Percentiles rank a stretch among this genome's conserved stretches.
These are phyloP conservation scores for Dipodomys merriami DNA, from an alignment of 2,113 vertebrate genomes.

Conservation along the genomic window DNA sequence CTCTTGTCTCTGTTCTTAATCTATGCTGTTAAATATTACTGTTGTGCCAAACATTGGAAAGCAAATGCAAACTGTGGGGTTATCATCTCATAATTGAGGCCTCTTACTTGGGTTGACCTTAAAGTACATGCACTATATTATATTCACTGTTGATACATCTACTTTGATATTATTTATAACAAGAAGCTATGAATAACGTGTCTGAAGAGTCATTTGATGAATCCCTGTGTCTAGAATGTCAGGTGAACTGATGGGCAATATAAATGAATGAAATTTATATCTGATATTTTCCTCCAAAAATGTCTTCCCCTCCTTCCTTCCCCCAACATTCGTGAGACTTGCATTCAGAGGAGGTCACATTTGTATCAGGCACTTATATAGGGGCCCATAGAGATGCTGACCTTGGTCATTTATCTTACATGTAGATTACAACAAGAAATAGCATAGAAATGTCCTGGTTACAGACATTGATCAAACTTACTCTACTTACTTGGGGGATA, in stretches of 20 bases:
- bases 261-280: slow-evolving; percentile 16
- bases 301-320: neutral
- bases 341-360: neutral
- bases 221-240: neutral
- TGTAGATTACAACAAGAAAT: slow-evolving; percentile 18
- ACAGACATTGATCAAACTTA: neutral
- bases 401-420: neutral
- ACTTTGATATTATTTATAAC: slow-evolving; percentile 2
- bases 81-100: neutral
- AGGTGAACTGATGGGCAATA: neutral
- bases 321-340: neutral
- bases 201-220: neutral
- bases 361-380: neutral
- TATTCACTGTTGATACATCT: neutral
- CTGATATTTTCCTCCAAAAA: slow-evolving; percentile 20
- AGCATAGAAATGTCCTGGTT: neutral
- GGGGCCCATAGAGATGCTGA: neutral
- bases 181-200: neutral
- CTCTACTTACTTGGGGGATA: neutral
- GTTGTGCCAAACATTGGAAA: neutral
- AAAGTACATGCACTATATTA: neutral
- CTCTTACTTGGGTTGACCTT: neutral
- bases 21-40: neutral
- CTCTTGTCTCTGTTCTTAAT: neutral
- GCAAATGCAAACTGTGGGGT: neutral